Evolutionary conservation across 2,888 invertebrate genomes (phyloP).

Genomic region (Drosophila buzzatii): DNA sequence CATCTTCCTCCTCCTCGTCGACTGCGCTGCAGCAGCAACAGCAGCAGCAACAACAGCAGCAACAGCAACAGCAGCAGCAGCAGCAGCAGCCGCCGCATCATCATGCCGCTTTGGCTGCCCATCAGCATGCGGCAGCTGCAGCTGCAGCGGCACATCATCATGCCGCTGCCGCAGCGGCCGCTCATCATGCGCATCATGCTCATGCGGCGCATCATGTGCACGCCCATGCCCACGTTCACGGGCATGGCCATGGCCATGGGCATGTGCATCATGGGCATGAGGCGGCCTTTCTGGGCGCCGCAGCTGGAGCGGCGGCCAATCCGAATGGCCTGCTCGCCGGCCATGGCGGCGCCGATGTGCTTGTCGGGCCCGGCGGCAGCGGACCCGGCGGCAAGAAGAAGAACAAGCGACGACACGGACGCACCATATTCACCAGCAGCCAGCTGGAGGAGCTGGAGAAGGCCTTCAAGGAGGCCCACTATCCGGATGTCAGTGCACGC

Average conservation of each 20-base stretch:
- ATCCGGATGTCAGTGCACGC: constrained; percentile 99
- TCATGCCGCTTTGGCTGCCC: constrained; percentile 72
- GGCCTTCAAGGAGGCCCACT: constrained; percentile 99
- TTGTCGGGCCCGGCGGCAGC: constrained; percentile 63
- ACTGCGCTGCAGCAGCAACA: constrained; percentile 19
- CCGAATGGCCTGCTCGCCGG: constrained; percentile 63
- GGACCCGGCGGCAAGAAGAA: constrained; percentile 90
- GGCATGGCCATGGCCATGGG: constrained; percentile 63
- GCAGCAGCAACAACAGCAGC: constrained; percentile 39
- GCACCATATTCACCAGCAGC: constrained; percentile 99
- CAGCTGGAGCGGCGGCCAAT: constrained; percentile 53
- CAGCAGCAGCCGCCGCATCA: constrained; percentile 53
- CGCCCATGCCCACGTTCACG: constrained; percentile 53
- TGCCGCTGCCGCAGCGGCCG: constrained; percentile 73
- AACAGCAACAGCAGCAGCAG: constrained; percentile 48
- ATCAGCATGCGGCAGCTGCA: constrained; percentile 74
- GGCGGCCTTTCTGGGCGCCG: constrained; percentile 65
- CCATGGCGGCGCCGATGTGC: constrained; percentile 63
- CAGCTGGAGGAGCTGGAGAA: constrained; percentile 99
- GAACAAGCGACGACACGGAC: constrained; percentile 96
- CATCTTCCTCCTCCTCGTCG: constrained; percentile 66
- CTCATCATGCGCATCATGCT: constrained; percentile 75
- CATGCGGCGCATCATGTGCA: constrained; percentile 66
- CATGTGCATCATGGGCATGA: constrained; percentile 72
- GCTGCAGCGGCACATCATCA: constrained; percentile 77